A percentile compares a stretch with the other conserved stretches of the same genome.
Conservation (phyloP, 2,888 invertebrate species). For the Tetragonula carbonaria region DNA sequence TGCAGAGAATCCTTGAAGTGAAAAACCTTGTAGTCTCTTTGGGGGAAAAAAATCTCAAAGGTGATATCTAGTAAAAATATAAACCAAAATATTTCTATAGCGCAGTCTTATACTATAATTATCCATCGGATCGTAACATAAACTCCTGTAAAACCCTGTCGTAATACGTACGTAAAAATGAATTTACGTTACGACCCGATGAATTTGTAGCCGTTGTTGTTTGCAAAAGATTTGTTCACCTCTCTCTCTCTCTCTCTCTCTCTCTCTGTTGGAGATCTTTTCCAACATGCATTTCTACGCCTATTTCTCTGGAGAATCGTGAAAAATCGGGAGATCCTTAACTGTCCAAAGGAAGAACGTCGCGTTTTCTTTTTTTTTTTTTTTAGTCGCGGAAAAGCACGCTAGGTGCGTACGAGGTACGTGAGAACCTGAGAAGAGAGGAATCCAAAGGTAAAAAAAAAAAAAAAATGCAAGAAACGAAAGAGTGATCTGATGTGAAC, state of each 20-base stretch:
- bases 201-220: background rate
- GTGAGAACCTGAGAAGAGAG: background rate
- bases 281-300: slow-evolving; percentile 15
- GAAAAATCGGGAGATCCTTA: background rate
- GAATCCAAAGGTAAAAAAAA: background rate
- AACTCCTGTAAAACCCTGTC: background rate
- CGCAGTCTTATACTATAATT: background rate
- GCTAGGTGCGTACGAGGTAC: background rate
- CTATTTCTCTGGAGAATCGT: background rate
- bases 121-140: background rate
- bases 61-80: background rate
- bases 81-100: background rate
- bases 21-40: background rate
- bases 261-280: background rate
- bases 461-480: background rate
- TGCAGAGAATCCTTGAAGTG: background rate
- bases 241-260: slow-evolving; percentile 4
- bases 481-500: background rate
- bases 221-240: slow-evolving; percentile 9
- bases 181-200: background rate
- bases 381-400: background rate
- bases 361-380: background rate
- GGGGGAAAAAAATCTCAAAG: background rate
- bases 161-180: background rate
- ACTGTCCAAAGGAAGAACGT: slow-evolving; percentile 24